These are phyloP conservation scores for Myotis planiceps DNA, from an alignment of 2,797 vertebrate genomes.

Conservation along the genomic window DNA sequence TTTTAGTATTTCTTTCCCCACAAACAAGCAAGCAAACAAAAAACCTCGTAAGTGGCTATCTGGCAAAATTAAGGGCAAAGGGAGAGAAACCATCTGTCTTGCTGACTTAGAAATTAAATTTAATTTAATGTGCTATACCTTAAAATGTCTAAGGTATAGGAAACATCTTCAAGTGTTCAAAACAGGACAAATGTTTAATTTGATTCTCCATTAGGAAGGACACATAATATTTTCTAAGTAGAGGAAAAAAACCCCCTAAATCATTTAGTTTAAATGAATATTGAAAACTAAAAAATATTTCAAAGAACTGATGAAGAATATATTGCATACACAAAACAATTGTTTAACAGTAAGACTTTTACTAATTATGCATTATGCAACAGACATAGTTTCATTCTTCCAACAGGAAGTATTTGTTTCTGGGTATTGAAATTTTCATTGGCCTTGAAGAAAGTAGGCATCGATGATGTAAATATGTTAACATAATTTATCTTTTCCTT, in stretches of 20 bases:
- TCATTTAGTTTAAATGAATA: background rate
- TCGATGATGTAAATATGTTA: conserved; percentile 21
- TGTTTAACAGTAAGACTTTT: conserved; percentile 40
- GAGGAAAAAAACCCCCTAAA: background rate
- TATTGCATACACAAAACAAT: conserved; percentile 20
- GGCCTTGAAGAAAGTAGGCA: conserved; percentile 40
- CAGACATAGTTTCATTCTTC: conserved; percentile 35
- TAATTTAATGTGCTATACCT: conserved; percentile 28
- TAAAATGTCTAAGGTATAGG: conserved; percentile 29
- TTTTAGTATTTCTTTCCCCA: background rate
- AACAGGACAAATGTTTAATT: conserved; percentile 52
- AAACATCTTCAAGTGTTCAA: conserved; percentile 43
- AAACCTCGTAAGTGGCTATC: background rate
- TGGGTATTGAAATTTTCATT: conserved; percentile 51
- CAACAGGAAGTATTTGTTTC: conserved; percentile 40
- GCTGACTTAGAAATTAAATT: conserved; percentile 45
- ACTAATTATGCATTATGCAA: conserved; percentile 23
- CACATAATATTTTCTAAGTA: background rate
- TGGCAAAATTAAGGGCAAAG: background rate
- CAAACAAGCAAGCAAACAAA: background rate
- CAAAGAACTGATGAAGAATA: conserved; percentile 37
- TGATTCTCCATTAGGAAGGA: conserved; percentile 41
- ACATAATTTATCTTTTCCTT: conserved; percentile 65
- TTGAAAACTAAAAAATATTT: conserved; percentile 1
- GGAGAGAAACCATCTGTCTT: background rate